A percentile compares a stretch with the other conserved stretches of the same genome.
phyloP scores from a whole-genome alignment of 2,113 vertebrate genomes.

The Amblyornis subalaris region DNA sequence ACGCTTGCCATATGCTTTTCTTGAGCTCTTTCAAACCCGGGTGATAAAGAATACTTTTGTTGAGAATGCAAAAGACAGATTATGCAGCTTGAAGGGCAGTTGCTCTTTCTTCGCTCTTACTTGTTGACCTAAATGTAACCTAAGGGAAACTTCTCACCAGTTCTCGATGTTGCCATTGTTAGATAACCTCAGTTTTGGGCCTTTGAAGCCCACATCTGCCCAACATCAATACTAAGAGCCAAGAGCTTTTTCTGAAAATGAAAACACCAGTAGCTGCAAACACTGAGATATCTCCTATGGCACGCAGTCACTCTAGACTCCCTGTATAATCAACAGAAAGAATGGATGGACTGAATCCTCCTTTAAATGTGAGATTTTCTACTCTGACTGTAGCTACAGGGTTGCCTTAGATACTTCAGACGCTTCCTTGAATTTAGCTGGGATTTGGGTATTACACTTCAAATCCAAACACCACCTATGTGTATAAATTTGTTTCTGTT shows the following conservation, averaged over 20 bases:
- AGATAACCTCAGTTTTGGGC: not conserved
- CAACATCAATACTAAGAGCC: not conserved
- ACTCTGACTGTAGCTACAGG: not conserved
- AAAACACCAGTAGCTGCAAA: not conserved
- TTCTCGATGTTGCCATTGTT: not conserved
- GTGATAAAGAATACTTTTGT: not conserved
- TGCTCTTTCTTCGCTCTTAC: not conserved
- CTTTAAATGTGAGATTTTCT: not conserved
- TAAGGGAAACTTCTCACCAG: not conserved
- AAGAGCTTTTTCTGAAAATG: not conserved
- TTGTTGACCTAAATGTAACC: not conserved
- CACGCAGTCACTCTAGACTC: not conserved
- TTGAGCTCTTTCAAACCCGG: not conserved
- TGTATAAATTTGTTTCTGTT: not conserved
- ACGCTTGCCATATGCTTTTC: not conserved
- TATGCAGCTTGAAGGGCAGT: not conserved
- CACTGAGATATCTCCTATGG: not conserved
- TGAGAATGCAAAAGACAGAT: not conserved
- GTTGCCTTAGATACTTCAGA: not conserved
- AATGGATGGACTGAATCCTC: not conserved
- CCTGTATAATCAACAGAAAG: not conserved
- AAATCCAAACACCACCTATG: not conserved
- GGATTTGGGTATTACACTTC: not conserved
- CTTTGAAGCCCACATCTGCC: not conserved
- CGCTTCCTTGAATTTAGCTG: not conserved